A percentile compares a stretch with the other conserved stretches of the same genome.
These are phyloP conservation scores for Ypsolopha sequella DNA, from an alignment of 2,888 invertebrate species.

Conservation along the genomic window DNA sequence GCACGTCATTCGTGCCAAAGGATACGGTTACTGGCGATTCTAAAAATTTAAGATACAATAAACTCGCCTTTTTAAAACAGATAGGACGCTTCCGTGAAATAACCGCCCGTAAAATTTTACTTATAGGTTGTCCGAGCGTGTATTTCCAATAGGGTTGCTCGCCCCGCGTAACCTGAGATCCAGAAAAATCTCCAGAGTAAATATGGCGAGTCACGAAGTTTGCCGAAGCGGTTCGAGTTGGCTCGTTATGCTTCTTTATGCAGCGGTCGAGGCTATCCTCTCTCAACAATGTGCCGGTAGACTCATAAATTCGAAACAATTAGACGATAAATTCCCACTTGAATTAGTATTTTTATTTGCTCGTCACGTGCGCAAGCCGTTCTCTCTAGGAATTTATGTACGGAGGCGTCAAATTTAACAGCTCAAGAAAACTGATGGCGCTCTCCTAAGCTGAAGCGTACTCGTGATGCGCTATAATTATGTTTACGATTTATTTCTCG, in stretches of 20 bases:
- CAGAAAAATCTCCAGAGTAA: conserved; percentile 28
- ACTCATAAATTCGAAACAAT: conserved; percentile 58
- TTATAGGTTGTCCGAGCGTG: background rate
- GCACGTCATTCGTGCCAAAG: background rate
- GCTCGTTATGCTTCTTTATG: conserved; percentile 46
- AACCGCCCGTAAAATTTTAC: conserved; percentile 5
- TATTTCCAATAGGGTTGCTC: conserved; percentile 3
- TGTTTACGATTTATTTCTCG: conserved; percentile 42
- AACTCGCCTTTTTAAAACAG: background rate
- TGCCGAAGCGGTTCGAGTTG: conserved; percentile 22
- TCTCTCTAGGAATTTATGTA: conserved; percentile 46
- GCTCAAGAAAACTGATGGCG: conserved; percentile 50
- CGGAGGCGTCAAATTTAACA: conserved; percentile 53
- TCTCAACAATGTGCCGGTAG: conserved; percentile 41
- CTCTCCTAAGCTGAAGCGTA: conserved; percentile 34
- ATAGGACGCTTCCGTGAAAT: background rate
- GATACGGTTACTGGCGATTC: background rate
- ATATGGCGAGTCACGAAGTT: conserved; percentile 39
- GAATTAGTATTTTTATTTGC: conserved; percentile 61
- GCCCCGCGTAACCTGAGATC: conserved; percentile 20
- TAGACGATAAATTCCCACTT: conserved; percentile 54
- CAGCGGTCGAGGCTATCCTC: conserved; percentile 28
- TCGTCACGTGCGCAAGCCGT: conserved; percentile 51
- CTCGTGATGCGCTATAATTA: conserved; percentile 49
- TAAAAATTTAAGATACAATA: conserved; percentile 2